Conservation (phyloP, 1,140 invertebrate species). For the Lordiphosa mommai region DNA sequence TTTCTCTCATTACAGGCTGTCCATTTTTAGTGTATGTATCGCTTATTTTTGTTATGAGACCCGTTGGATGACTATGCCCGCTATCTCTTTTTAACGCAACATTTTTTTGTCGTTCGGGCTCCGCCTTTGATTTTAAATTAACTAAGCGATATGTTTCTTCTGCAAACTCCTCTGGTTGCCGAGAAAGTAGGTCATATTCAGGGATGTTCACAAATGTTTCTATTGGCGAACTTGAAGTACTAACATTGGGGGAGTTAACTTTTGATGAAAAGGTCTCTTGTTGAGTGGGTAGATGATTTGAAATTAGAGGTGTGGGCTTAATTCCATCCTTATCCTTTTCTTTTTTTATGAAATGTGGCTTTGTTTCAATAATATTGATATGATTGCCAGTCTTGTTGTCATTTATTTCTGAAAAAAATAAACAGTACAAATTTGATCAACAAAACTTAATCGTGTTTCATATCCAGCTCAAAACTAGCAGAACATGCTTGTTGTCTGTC, state of each 20-base stretch:
- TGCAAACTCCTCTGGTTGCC: slow-evolving; percentile 89
- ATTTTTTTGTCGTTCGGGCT: slow-evolving; percentile 34
- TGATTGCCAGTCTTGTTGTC: slow-evolving; percentile 28
- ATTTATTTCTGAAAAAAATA: slow-evolving; percentile 24
- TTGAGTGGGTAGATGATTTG: slow-evolving; percentile 22
- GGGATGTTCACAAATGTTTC: slow-evolving; percentile 80
- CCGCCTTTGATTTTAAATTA: slow-evolving; percentile 79
- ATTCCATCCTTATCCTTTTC: slow-evolving; percentile 45
- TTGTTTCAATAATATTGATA: slow-evolving; percentile 61
- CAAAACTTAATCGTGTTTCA: too few species aligned
- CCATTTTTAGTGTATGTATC: slow-evolving; percentile 23
- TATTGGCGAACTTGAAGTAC: slow-evolving; percentile 37
- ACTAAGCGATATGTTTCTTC: slow-evolving; percentile 87
- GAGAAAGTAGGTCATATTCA: slow-evolving; percentile 90
- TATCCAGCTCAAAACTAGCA: too few species aligned
- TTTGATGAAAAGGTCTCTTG: slow-evolving; percentile 24
- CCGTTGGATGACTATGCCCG: slow-evolving; percentile 49
- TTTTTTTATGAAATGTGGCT: slow-evolving; percentile 30
- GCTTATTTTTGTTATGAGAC: slow-evolving; percentile 26
- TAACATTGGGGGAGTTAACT: slow-evolving; percentile 16
- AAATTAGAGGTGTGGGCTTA: slow-evolving; percentile 47
- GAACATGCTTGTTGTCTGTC: too few species aligned
- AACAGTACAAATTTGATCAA: background rate
- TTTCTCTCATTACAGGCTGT: background rate
- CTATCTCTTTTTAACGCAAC: slow-evolving; percentile 45